Base-by-base conservation (phyloP, 1,140 invertebrate genomes). In the Drosophila orosa region DNA sequence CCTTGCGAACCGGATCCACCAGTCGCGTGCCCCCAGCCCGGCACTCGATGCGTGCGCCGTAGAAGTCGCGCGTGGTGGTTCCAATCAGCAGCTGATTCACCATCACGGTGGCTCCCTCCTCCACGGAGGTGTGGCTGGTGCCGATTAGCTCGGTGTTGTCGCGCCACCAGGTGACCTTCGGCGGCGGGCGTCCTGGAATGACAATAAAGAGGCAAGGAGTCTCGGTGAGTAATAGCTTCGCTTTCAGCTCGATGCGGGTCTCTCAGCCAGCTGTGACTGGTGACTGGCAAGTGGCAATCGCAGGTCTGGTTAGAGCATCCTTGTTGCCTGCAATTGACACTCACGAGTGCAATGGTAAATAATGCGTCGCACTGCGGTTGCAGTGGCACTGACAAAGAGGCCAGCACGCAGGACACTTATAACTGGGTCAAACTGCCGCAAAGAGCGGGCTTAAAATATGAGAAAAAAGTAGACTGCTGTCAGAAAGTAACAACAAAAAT, bases 141-240 rank as follows among this genome's bases (percentile, higher is more conserved):
- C 94, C 93, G 81, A 96, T 95, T 50, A 97, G 81, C 55, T 97
- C 92, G 29, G 94, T 93, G 50, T 94, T 94, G 71, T 95, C 95
- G 68, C 95, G 93, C 96, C 96, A 97, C 96, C 96, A 97, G 9
- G 94, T 96, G 31, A 97, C 94, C 57, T 94, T 93, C 2, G 96
- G 96, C 31, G 93, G 93, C 15, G 96, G 96, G 74, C 94, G 94
- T 73, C 95, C 95, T 95, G 74, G 5, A 35, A 52, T 31, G 25
- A 48, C 22, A 10, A 5, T 3, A 10, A 25, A 25, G 22, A 2
- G 29, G 12, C 1, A 22, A 13, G 17, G 12, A 9, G 22, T 27
- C 42, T 19, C 29, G 12, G 5, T 61, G 24, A 57, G 42, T 56
- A 55, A 29, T 24, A 45, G 55, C 13, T 71, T 29, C 3, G 31